Evolutionary conservation across 2,797 vertebrate genomes (phyloP).

Genomic region (Yasuhikotakia modesta): DNA sequence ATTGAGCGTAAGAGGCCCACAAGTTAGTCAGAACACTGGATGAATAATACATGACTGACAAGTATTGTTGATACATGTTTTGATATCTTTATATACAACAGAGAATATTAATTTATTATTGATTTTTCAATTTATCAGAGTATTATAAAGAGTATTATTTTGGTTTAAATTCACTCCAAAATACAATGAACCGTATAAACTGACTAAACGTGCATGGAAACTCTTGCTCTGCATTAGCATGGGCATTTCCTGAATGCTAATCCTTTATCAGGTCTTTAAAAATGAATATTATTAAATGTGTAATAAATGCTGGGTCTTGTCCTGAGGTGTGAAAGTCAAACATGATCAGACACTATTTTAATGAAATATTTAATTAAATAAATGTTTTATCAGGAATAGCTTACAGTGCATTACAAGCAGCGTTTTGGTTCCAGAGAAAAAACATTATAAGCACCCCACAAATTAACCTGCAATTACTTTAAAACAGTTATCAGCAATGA

Average conservation of each 20-base stretch:
- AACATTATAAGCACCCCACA: neutral
- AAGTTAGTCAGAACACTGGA: constrained; percentile 44
- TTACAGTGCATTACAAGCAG: neutral
- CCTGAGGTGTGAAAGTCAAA: constrained; percentile 5
- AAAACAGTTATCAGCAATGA: neutral
- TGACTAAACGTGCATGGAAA: neutral
- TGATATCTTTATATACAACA: constrained; percentile 33
- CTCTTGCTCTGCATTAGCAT: neutral
- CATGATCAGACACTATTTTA: neutral
- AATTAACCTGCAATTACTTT: neutral
- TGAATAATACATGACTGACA: constrained; percentile 56
- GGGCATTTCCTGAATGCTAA: neutral
- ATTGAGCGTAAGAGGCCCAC: constrained; percentile 43
- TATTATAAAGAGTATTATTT: too few relatives aligned
- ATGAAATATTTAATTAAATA: too few relatives aligned
- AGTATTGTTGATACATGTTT: constrained; percentile 51
- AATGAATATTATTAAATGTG: neutral
- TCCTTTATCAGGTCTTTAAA: neutral
- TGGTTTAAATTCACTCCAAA: neutral
- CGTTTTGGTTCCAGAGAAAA: neutral
- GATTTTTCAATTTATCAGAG: neutral
- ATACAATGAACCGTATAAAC: neutral
- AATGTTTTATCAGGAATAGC: neutral
- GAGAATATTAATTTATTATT: constrained; percentile 8
- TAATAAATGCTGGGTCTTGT: neutral